Conservation (phyloP, 1,140 invertebrate genomes). For the Grapholita molesta region DNA sequence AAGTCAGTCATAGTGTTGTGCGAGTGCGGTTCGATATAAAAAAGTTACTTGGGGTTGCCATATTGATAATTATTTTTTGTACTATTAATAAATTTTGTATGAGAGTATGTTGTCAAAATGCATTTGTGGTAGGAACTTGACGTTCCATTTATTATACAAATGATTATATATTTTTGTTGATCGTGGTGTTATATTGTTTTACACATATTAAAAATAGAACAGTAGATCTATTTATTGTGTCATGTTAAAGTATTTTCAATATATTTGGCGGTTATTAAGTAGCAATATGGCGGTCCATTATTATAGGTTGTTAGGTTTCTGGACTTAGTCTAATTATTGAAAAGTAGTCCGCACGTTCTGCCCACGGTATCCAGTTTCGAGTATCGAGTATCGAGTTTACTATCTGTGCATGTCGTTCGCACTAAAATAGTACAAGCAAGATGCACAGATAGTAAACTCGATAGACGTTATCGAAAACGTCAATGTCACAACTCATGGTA, state of each 20-base stretch:
- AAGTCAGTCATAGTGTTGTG: constrained; percentile 20
- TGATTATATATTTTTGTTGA: constrained; percentile 41
- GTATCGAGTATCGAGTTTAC: too few relatives aligned
- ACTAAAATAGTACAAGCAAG: too few relatives aligned
- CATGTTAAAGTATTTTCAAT: constrained; percentile 21
- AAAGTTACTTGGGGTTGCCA: constrained; percentile 50
- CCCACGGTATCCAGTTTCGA: too few relatives aligned
- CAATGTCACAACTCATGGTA: too few relatives aligned
- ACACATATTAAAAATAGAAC: constrained; percentile 15
- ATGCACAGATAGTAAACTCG: too few relatives aligned
- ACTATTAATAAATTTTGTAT: constrained; percentile 36
- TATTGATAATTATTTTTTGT: constrained; percentile 45
- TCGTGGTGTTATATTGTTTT: constrained; percentile 34
- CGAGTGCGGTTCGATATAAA: constrained; percentile 26
- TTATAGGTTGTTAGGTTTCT: too few relatives aligned
- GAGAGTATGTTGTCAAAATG: constrained; percentile 47
- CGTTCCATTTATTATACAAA: constrained; percentile 47
- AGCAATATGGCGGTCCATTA: not conserved
- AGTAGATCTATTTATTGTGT: constrained; percentile 43
- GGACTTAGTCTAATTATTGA: too few relatives aligned
- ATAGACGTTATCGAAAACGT: too few relatives aligned
- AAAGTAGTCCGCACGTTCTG: too few relatives aligned
- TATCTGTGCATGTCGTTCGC: too few relatives aligned
- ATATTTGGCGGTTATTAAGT: not conserved
- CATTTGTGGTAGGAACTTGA: constrained; percentile 61